phyloP scores from a whole-genome alignment of 2,888 invertebrate species.

The Dryadula phaetusa region DNA sequence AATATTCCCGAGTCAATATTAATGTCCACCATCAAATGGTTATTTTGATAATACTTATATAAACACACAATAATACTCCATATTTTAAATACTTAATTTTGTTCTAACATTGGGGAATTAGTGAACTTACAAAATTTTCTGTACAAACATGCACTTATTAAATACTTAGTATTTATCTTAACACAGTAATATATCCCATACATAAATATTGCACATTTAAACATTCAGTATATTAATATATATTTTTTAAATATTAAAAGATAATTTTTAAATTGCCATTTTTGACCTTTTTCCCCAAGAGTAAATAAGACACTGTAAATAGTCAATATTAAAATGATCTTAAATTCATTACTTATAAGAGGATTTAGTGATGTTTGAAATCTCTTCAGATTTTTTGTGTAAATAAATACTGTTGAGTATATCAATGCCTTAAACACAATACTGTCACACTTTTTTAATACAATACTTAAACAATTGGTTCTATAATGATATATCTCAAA shows the following conservation, averaged over 20 bases:
- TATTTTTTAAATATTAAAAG: conserved; percentile 1
- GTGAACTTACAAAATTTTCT: conserved; percentile 18
- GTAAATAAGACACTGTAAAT: conserved; percentile 13
- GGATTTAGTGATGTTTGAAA: conserved; percentile 13
- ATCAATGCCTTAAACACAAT: conserved; percentile 3
- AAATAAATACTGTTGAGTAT: conserved; percentile 21
- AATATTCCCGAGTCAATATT: neutral
- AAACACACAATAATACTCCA: conserved; percentile 23
- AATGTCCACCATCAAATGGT: conserved; percentile 5
- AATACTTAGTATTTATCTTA: conserved; percentile 31
- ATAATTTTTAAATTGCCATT: neutral
- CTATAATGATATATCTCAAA: conserved; percentile 11
- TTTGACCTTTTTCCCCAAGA: neutral
- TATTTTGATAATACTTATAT: conserved; percentile 14
- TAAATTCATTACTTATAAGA: conserved; percentile 1
- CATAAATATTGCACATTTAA: conserved; percentile 35
- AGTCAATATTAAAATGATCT: neutral
- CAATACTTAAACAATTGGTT: conserved; percentile 3
- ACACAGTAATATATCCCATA: conserved; percentile 25
- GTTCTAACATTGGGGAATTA: conserved; percentile 5
- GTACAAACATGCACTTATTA: conserved; percentile 32
- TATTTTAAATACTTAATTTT: conserved; percentile 35
- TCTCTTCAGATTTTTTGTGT: conserved; percentile 5
- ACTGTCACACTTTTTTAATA: conserved; percentile 18
- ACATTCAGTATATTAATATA: conserved; percentile 26